phyloP scores from a whole-genome alignment of 2,888 invertebrate species.

The Ennomos erosarius region DNA sequence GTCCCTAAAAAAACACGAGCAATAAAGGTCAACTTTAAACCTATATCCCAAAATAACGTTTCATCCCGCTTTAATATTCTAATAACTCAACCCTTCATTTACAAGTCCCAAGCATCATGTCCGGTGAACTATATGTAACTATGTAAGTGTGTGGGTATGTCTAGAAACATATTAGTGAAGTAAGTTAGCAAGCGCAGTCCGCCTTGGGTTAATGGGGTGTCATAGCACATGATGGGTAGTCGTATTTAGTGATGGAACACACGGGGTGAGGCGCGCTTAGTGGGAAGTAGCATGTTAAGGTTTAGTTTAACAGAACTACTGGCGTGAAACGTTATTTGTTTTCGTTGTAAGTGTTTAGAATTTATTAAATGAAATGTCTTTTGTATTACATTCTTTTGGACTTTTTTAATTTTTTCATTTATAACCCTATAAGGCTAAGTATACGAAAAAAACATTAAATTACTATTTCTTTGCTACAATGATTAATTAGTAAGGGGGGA shows the following conservation, averaged over 20 bases:
- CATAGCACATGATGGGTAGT: conserved; percentile 78
- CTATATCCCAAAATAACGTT: conserved; percentile 30
- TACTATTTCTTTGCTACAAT: too few relatives aligned
- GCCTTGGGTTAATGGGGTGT: conserved; percentile 79
- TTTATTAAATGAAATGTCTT: too few relatives aligned
- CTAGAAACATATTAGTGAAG: conserved; percentile 71
- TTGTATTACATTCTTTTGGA: too few relatives aligned
- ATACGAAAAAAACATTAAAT: too few relatives aligned
- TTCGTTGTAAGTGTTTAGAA: too few relatives aligned
- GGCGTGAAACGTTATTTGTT: background rate
- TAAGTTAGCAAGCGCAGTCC: conserved; percentile 70
- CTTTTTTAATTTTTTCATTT: too few relatives aligned
- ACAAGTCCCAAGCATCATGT: conserved; percentile 52
- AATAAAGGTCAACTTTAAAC: conserved; percentile 19
- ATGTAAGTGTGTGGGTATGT: conserved; percentile 43
- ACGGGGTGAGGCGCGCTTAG: conserved; percentile 15
- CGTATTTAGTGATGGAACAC: conserved; percentile 38
- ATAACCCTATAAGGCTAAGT: too few relatives aligned
- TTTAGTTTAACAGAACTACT: background rate
- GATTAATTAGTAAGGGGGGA: too few relatives aligned
- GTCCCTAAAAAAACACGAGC: too few relatives aligned
- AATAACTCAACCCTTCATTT: conserved; percentile 53
- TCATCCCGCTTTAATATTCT: conserved; percentile 37
- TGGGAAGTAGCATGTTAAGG: background rate
- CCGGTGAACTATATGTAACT: conserved; percentile 36